Conservation (phyloP, 2,113 vertebrate species). For the Pardalotus punctatus region DNA sequence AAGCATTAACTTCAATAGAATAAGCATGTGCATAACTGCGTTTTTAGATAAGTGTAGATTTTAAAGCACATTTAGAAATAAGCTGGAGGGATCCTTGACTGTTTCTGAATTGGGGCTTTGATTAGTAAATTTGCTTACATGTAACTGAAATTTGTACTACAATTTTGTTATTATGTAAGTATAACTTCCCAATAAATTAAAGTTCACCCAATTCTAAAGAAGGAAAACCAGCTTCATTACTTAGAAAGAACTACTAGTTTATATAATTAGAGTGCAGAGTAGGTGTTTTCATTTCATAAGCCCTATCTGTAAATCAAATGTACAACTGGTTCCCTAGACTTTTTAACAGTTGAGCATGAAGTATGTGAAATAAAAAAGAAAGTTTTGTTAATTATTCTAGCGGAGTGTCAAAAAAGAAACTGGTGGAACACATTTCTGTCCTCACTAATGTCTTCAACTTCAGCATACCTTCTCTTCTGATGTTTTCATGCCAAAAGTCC, state of each 20-base stretch:
- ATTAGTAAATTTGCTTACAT: neutral
- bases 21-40: neutral
- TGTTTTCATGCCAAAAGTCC: neutral
- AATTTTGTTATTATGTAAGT: neutral
- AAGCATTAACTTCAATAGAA: neutral
- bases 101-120: neutral
- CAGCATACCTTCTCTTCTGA: neutral
- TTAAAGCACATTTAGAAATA: neutral
- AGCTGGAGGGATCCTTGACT: neutral
- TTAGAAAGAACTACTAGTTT: neutral
- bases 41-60: neutral
- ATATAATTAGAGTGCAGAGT: neutral
- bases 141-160: neutral
- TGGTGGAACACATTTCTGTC: neutral
- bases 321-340: neutral
- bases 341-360: neutral
- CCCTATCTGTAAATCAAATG: neutral
- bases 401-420: neutral
- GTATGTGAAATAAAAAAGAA: neutral
- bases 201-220: neutral
- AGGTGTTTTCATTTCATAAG: neutral
- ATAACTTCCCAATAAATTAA: neutral
- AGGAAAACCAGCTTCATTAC: neutral
- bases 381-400: neutral
- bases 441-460: neutral